Evolutionary conservation across 2,113 vertebrate species (phyloP), one percentile per base, ranked within the genome.

Genomic region (Solea solea): DNA sequence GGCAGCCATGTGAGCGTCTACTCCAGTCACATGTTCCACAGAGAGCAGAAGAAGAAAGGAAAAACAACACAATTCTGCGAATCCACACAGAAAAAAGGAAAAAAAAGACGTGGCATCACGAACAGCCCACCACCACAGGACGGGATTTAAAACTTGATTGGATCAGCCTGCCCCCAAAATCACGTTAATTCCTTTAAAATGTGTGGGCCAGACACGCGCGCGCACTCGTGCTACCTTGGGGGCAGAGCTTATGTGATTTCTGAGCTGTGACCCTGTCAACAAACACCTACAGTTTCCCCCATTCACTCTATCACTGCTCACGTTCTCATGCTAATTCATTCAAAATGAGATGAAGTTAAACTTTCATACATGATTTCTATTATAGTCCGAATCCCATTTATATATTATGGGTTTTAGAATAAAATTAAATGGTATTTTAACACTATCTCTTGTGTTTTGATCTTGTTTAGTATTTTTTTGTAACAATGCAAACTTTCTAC

Each of bases 1-100:
- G 58, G 80, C 86, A 81, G 88, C 91, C 92, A 90, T 90, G 89
- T 91, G 93, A 93, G 91, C 86, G 56, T 78, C 69, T 89, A 82
- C 90, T 76, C 71, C 85, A 81, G 91, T 94, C 94, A 94, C 94
- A 94, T 94, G 93, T 82, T 87, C 76, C 53, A 81, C 78, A 50
- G 70, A 86, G 87, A 21, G 81, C 80, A 73, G 76, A 74, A 72
- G 21, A 21, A 21, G 21, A 21, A 21, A 21, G 21, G 21, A 21
- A 21, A 21, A 21, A 21, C 21, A 21, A 21, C 21, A 34, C 34
- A 34, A 4, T 34, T 34, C 34, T 34, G 34, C 34, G 34, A 34
- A 34, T 34, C 1, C 21, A 21, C 21, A 21, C 21, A 21, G 1
- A 21, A 21, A 21, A 21, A 21, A 21, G 21, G 1, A 21, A 21